These are phyloP conservation scores for Lepidonotus clava DNA, from an alignment of 2,888 invertebrate species.

Conservation along the genomic window DNA sequence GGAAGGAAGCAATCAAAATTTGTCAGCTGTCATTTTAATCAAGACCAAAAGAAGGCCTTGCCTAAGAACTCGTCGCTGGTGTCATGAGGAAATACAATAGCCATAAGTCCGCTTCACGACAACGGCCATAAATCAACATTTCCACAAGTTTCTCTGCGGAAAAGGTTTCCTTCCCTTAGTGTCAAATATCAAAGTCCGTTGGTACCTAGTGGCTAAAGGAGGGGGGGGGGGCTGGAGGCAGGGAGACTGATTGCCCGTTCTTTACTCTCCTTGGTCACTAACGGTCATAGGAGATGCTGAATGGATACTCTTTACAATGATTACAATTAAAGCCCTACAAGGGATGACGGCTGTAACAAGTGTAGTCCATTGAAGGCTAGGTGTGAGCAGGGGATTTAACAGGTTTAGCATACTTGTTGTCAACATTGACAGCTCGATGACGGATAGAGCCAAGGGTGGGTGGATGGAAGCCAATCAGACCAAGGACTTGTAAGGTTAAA, in stretches of 20 bases:
- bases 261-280: too few relatives aligned
- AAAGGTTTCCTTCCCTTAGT: not conserved
- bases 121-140: conserved; percentile 29
- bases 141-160: conserved; percentile 9
- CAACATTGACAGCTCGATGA: conserved; percentile 24
- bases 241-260: not conserved
- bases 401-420: conserved; percentile 22
- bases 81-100: conserved; percentile 32
- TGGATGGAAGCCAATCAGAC: not conserved
- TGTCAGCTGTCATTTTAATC: conserved; percentile 54
- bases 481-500: not conserved
- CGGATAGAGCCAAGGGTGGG: not conserved
- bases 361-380: conserved; percentile 11
- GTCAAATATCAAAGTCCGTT: conserved; percentile 24
- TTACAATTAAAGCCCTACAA: not conserved
- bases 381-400: not conserved
- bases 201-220: too few relatives aligned
- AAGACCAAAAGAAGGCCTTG: conserved; percentile 6
- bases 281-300: too few relatives aligned
- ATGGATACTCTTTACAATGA: not conserved
- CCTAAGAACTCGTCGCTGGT: conserved; percentile 28
- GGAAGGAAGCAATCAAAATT: conserved; percentile 45
- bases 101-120: conserved; percentile 21
- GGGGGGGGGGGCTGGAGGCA: not conserved
- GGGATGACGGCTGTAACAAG: not conserved